A percentile compares a stretch with the other conserved stretches of the same genome.
These are phyloP conservation scores for Accipiter cooperii DNA, from an alignment of 2,113 vertebrate genomes.

Conservation along the genomic window DNA sequence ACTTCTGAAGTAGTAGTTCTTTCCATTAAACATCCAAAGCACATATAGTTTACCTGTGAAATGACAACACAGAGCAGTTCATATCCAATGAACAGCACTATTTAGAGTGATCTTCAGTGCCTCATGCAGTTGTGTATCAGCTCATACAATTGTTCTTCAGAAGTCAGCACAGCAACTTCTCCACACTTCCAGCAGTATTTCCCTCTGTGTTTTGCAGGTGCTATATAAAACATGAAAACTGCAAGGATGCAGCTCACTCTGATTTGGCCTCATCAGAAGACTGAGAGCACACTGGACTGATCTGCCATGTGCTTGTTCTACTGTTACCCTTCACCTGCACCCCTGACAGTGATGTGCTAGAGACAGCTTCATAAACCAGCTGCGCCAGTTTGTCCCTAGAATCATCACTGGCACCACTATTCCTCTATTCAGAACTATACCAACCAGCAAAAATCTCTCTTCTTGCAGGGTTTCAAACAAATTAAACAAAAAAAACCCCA, in stretches of 20 bases:
- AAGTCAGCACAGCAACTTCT: not conserved
- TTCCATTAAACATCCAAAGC: not conserved
- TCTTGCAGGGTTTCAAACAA: not conserved
- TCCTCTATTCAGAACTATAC: not conserved
- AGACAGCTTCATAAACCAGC: not conserved
- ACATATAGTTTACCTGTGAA: not conserved
- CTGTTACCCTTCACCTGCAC: not conserved
- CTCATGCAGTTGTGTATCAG: not conserved
- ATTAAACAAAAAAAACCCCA: not conserved
- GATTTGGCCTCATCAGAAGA: not conserved
- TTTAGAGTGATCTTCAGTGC: not conserved
- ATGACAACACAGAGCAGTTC: not conserved
- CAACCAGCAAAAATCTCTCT: not conserved
- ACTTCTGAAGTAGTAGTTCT: not conserved
- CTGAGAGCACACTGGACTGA: not conserved
- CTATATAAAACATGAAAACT: not conserved
- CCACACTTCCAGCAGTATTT: not conserved
- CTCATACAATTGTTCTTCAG: not conserved
- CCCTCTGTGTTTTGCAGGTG: not conserved
- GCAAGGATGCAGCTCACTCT: not conserved
- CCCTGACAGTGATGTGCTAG: not conserved
- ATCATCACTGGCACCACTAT: not conserved
- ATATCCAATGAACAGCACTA: not conserved
- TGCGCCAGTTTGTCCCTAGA: not conserved
- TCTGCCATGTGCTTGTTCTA: not conserved